Evolutionary conservation across 2,888 invertebrate species (phyloP).

Genomic region (Ophion costatus): DNA sequence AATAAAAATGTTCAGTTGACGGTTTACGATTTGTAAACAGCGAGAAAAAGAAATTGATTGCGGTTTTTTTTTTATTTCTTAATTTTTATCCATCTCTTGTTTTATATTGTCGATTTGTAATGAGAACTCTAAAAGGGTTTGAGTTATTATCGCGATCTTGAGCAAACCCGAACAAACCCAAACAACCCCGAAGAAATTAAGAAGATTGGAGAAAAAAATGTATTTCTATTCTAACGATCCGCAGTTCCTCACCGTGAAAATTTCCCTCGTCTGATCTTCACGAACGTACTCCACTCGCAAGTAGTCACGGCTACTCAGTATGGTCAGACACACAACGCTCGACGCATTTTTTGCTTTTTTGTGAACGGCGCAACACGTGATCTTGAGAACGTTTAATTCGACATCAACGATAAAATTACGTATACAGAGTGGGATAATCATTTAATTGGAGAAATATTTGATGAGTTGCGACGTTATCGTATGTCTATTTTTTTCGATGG

Average conservation of each 20-base stretch:
- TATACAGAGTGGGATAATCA: not conserved
- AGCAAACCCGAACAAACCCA: no score
- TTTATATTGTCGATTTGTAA: not conserved
- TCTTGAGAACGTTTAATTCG: not conserved
- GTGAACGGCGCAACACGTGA: no score
- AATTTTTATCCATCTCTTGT: not conserved
- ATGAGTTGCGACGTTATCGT: not conserved
- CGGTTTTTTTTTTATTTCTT: not conserved
- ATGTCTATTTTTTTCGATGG: not conserved
- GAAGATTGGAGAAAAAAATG: not conserved
- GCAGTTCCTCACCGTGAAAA: not conserved
- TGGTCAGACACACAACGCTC: constrained; percentile 2
- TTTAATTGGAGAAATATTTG: not conserved
- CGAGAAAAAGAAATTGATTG: no score
- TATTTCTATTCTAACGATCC: not conserved
- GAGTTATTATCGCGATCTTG: no score
- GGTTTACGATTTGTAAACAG: not conserved
- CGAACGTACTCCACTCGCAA: constrained; percentile 9
- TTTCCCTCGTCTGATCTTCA: not conserved
- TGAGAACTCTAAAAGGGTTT: not conserved
- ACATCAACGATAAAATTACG: not conserved
- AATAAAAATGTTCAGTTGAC: not conserved
- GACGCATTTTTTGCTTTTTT: not conserved
- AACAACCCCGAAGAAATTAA: not conserved
- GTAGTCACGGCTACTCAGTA: not conserved